phyloP scores from a whole-genome alignment of 30 jellyfish, hydroid and myxozoan genomes.

The Aurelia sp. region DNA sequence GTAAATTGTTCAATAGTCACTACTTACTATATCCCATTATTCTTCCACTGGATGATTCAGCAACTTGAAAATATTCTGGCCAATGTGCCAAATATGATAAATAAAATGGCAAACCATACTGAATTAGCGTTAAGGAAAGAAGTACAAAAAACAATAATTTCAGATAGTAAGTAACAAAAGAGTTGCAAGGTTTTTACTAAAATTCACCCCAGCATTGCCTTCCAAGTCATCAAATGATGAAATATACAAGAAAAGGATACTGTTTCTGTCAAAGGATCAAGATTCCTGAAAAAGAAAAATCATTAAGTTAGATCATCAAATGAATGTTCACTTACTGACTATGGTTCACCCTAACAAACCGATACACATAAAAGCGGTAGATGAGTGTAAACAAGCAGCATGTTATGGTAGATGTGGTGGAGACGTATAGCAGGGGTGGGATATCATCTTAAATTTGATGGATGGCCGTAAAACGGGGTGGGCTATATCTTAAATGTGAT shows the following conservation, averaged over 20 bases:
- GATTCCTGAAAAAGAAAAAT: constrained; percentile 61
- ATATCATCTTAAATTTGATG: too few species aligned
- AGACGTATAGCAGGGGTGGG: too few species aligned
- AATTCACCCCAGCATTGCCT: too few species aligned
- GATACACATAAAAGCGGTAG: too few species aligned
- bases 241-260: constrained; percentile 56
- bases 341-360: too few species aligned
- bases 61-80: constrained; percentile 99
- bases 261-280: constrained; percentile 94
- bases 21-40: constrained; percentile 96
- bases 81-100: constrained; percentile 94
- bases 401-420: too few species aligned
- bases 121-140: neutral
- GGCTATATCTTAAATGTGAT: too few species aligned
- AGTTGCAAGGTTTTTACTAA: neutral
- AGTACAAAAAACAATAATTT: neutral
- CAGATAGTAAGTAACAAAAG: neutral
- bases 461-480: too few species aligned
- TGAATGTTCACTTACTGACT: too few species aligned
- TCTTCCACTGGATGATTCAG: constrained; percentile 88
- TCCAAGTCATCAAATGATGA: neutral
- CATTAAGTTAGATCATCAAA: too few species aligned
- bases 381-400: too few species aligned
- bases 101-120: constrained; percentile 99
- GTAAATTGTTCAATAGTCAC: neutral